These are phyloP conservation scores for Drosophila nr. perissopoda DNA, from an alignment of 2,888 invertebrate species.

Conservation along the genomic window DNA sequence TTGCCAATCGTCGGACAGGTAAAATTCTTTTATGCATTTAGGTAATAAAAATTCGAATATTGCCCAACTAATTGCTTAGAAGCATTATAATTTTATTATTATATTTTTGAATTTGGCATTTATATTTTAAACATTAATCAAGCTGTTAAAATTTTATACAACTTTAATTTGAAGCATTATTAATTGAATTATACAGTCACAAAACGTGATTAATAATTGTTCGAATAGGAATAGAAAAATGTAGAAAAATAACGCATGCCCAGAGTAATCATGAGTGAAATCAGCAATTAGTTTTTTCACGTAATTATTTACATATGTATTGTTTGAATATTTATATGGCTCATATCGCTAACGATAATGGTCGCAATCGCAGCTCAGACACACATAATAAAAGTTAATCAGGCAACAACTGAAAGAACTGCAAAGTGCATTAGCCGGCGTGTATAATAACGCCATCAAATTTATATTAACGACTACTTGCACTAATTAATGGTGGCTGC, in stretches of 20 bases:
- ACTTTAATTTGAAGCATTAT: not conserved
- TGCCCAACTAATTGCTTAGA: not conserved
- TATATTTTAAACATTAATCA: no score
- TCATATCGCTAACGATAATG: conserved; percentile 52
- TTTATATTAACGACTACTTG: conserved; percentile 73
- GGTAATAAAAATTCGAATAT: not conserved
- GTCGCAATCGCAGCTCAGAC: conserved; percentile 31
- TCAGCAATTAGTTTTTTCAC: conserved; percentile 26
- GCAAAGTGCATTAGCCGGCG: conserved; percentile 69
- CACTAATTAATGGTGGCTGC: conserved; percentile 58
- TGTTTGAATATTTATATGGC: conserved; percentile 20
- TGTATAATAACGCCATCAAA: conserved; percentile 65
- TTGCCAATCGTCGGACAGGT: not conserved
- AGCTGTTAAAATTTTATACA: no score
- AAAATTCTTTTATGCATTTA: not conserved
- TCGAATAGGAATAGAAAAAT: not conserved
- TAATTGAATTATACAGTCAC: not conserved
- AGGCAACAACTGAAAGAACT: conserved; percentile 52
- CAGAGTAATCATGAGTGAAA: conserved; percentile 16
- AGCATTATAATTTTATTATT: not conserved
- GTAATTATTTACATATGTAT: not conserved
- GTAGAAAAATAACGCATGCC: not conserved
- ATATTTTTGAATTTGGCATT: no score
- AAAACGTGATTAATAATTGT: not conserved
- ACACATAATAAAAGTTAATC: conserved; percentile 51